Percentiles rank a stretch among this genome's conserved stretches.
These are phyloP conservation scores for Xanthia icteritia DNA, from an alignment of 2,888 invertebrate species.

Conservation along the genomic window DNA sequence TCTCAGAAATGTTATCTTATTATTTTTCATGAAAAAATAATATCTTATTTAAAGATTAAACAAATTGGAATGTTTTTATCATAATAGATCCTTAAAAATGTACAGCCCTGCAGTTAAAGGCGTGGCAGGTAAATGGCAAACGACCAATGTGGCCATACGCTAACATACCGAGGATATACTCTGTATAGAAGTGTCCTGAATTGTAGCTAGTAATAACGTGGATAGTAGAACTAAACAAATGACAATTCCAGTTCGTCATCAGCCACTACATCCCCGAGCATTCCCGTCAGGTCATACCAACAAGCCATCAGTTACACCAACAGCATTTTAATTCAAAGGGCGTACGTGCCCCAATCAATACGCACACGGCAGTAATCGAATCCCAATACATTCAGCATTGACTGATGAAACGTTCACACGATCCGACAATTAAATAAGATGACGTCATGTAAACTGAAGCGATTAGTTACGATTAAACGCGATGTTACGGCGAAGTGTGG, in stretches of 20 bases:
- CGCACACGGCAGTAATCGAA: constrained; percentile 60
- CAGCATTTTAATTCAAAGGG: constrained; percentile 60
- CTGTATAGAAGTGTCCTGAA: not conserved
- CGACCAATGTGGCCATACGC: constrained; percentile 7
- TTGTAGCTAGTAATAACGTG: not conserved
- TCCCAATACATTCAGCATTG: constrained; percentile 58
- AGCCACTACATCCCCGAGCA: constrained; percentile 15
- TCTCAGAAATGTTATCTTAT: not conserved
- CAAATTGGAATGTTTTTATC: not conserved
- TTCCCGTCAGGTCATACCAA: constrained; percentile 35
- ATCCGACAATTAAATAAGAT: constrained; percentile 61
- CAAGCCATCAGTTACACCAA: constrained; percentile 53
- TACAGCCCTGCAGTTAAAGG: not conserved
- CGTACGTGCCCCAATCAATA: constrained; percentile 59
- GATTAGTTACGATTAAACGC: constrained; percentile 45
- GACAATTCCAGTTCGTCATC: constrained; percentile 8
- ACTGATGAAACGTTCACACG: constrained; percentile 64
- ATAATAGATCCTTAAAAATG: constrained; percentile 5
- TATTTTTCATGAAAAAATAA: not conserved
- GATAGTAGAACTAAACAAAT: constrained; percentile 2
- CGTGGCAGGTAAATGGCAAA: constrained; percentile 18
- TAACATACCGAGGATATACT: not conserved
- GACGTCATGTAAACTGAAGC: constrained; percentile 55
- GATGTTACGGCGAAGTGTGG: constrained; percentile 44
- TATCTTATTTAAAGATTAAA: not conserved